Evolutionary conservation across 1,140 invertebrate genomes (phyloP).

Genomic region (Hylyphantes graminicola): DNA sequence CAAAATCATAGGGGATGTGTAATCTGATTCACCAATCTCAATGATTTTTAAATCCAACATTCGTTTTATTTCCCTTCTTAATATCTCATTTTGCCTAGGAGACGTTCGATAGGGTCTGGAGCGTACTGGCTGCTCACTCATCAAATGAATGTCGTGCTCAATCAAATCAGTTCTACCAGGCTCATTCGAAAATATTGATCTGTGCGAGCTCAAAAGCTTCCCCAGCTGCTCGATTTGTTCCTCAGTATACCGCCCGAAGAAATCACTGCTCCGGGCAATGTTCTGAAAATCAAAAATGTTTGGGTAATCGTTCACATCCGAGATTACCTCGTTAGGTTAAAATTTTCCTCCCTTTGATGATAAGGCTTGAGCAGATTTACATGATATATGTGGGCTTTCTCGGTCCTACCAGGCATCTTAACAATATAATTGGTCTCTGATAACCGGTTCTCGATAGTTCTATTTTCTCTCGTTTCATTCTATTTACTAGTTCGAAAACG

Average conservation of each 20-base stretch:
- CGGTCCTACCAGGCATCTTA: neutral
- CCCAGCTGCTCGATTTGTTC: too few species aligned
- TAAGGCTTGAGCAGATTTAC: neutral
- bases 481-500: too few species aligned
- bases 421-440: neutral
- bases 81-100: neutral
- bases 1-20: slow-evolving; percentile 15
- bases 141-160: too few species aligned
- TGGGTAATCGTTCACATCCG: neutral
- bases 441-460: neutral
- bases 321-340: neutral
- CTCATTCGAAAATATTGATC: too few species aligned
- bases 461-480: neutral
- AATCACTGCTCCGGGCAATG: too few species aligned
- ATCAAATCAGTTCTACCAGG: too few species aligned
- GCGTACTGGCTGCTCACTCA: too few species aligned
- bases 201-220: too few species aligned
- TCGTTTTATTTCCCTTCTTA: slow-evolving; percentile 6
- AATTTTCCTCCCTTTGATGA: neutral
- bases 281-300: neutral
- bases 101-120: too few species aligned
- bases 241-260: too few species aligned
- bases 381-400: neutral
- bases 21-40: slow-evolving; percentile 7
- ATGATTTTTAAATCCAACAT: slow-evolving; percentile 7